Conservation (phyloP, 2,888 invertebrate species). For the Fragum fragum region DNA sequence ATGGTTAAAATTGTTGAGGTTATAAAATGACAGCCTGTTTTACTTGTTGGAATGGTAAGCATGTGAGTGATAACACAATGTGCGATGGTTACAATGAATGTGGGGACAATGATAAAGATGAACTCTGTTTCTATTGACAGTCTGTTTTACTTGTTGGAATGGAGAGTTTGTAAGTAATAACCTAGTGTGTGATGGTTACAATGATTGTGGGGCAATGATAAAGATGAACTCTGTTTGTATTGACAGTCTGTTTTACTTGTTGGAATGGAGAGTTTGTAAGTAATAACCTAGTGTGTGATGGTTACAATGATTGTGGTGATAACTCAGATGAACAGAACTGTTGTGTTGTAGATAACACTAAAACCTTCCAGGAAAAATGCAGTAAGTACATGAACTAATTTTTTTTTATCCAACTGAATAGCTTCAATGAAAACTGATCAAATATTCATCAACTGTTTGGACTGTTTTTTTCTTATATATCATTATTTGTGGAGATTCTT, state of each 20-base stretch:
- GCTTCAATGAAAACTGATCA: no score
- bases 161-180: not conserved
- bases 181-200: slow-evolving; percentile 9
- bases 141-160: not conserved
- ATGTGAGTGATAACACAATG: not conserved
- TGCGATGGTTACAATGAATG: not conserved
- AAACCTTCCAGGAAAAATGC: not conserved
- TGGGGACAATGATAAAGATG: no score
- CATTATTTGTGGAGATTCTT: no score
- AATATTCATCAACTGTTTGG: no score
- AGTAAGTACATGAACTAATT: not conserved
- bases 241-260: not conserved
- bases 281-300: not conserved
- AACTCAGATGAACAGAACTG: slow-evolving; percentile 16
- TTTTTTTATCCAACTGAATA: no score
- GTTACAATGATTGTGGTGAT: slow-evolving; percentile 12
- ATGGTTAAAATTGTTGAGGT: no score
- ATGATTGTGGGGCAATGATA: no score
- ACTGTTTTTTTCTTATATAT: no score
- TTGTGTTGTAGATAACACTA: not conserved
- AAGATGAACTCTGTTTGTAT: no score
- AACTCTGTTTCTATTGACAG: not conserved
- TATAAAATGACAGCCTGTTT: no score
- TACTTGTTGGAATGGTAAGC: not conserved
- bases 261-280: slow-evolving; percentile 3